Conservation (phyloP, 2,888 invertebrate species). For the Lasioglossum villosulum region DNA sequence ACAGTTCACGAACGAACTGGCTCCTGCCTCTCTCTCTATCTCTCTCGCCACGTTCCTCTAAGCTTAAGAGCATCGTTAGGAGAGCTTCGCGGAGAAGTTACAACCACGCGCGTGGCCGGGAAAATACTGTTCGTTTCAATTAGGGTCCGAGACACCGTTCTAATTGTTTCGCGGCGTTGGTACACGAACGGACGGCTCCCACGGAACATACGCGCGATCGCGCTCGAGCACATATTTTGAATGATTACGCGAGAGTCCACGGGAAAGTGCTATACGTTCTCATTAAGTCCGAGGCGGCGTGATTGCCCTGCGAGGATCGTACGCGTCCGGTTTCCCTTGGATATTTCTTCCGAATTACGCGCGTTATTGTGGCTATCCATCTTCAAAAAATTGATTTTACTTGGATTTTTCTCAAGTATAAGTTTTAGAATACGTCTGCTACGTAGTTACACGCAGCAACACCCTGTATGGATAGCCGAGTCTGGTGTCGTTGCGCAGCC, state of each 20-base stretch:
- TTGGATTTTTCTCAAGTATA: no score
- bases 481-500: conserved; percentile 32
- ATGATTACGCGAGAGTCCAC: conserved; percentile 41
- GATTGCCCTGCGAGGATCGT: conserved; percentile 62
- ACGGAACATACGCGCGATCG: background rate
- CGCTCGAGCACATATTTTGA: conserved; percentile 37
- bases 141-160: conserved; percentile 7
- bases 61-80: conserved; percentile 32
- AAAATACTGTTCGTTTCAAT: conserved; percentile 49
- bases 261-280: conserved; percentile 69
- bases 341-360: conserved; percentile 65
- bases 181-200: conserved; percentile 12
- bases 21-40: background rate
- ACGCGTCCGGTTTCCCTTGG: conserved; percentile 30
- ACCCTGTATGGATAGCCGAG: conserved; percentile 30
- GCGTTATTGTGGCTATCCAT: background rate
- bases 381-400: background rate
- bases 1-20: background rate
- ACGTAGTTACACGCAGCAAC: background rate
- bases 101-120: background rate
- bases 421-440: background rate
- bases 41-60: background rate
- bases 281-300: conserved; percentile 63
- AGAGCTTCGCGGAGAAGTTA: conserved; percentile 10
- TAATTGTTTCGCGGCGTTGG: conserved; percentile 47